Evolutionary conservation across 2,797 vertebrate species (phyloP).

Genomic region (Onychomys torridus): DNA sequence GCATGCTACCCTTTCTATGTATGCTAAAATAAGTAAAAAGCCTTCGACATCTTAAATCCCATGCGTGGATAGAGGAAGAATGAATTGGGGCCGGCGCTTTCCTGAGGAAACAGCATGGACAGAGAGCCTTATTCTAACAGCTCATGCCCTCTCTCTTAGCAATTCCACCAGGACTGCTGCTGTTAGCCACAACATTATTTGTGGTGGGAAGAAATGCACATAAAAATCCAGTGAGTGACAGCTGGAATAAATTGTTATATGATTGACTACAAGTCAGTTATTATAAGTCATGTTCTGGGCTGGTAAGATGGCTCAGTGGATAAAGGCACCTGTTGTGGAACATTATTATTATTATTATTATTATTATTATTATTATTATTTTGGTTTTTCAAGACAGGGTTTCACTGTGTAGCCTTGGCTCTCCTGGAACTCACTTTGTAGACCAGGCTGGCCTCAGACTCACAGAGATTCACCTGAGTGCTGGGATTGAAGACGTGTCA

Average conservation of each 20-base stretch:
- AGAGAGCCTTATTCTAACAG: not conserved
- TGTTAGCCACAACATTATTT: not conserved
- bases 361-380: too few relatives aligned
- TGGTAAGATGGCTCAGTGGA: not conserved
- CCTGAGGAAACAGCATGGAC: not conserved
- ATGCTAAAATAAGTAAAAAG: not conserved
- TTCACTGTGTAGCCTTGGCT: too few relatives aligned
- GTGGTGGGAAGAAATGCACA: not conserved
- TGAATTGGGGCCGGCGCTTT: not conserved
- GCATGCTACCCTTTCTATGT: not conserved
- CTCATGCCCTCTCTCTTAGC: not conserved
- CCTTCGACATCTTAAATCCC: not conserved
- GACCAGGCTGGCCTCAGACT: too few relatives aligned
- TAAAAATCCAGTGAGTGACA: not conserved
- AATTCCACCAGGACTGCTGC: not conserved
- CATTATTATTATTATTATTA: too few relatives aligned
- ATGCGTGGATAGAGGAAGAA: not conserved
- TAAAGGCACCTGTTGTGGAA: too few relatives aligned
- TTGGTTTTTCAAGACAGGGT: too few relatives aligned
- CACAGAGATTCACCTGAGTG: too few relatives aligned
- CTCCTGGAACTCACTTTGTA: too few relatives aligned
- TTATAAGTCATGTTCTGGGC: constrained; percentile 10
- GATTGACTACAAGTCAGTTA: not conserved
- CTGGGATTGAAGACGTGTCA: too few relatives aligned
- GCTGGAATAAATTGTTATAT: not conserved